Conservation (phyloP, 1,140 invertebrate genomes). For the Glossosoma conforme region DNA sequence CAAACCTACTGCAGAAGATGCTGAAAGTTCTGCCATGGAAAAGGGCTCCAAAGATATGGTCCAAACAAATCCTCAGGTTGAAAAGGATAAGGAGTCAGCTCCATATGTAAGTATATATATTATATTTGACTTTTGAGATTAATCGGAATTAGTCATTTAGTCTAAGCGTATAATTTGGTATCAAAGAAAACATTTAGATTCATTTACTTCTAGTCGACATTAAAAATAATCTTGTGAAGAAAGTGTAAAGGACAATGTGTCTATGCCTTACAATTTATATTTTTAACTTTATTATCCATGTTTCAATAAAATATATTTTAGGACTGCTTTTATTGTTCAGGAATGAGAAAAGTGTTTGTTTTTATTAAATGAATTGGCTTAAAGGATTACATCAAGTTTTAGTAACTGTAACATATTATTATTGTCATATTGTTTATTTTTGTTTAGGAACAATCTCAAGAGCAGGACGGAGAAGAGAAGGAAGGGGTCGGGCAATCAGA, state of each 20-base stretch:
- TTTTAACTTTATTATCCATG: too few species aligned
- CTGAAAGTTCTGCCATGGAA: conserved; percentile 44
- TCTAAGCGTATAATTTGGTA: too few species aligned
- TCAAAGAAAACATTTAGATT: too few species aligned
- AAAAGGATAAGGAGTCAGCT: conserved; percentile 57
- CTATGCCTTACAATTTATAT: background rate
- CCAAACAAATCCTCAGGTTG: conserved; percentile 51
- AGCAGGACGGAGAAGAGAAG: conserved; percentile 54
- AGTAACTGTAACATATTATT: too few species aligned
- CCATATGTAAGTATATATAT: conserved; percentile 40
- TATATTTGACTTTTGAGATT: too few species aligned
- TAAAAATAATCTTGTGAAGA: too few species aligned
- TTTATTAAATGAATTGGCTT: too few species aligned
- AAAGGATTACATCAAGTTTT: too few species aligned
- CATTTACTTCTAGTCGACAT: too few species aligned
- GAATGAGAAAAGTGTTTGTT: too few species aligned
- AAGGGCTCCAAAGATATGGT: conserved; percentile 49
- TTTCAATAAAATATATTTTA: too few species aligned
- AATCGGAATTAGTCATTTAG: background rate
- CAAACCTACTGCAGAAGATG: conserved; percentile 50
- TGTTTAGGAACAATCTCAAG: conserved; percentile 45
- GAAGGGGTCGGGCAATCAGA: conserved; percentile 59
- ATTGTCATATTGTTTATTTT: conserved; percentile 7
- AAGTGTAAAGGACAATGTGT: background rate
- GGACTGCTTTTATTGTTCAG: too few species aligned